Base-by-base conservation (phyloP, 2,888 invertebrate species). In the Merodon equestris region DNA sequence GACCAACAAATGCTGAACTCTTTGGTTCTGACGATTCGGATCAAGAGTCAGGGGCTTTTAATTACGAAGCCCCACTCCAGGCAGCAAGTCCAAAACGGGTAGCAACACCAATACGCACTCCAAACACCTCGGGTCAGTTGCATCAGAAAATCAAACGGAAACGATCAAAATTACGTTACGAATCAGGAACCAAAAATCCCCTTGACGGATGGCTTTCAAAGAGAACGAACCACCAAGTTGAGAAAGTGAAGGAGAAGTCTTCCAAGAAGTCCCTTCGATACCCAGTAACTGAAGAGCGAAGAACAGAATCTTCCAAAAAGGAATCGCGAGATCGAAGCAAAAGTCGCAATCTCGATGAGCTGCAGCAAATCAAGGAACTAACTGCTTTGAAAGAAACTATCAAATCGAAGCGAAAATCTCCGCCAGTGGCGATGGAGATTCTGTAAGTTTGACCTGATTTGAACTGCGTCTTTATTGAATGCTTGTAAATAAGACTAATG, bases 11-110 rank as follows among this genome's bases (percentile, higher is more conserved):
- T 44, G 40, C 64, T 0, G 57, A 81, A 9, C 54, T 71, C 1
- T 82, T 81, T 44, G 81, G 81, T n/a, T 71, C 82, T 2, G 75
- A 73, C 36, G 75, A 75, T 27, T 81, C 81, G 5, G 76, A 68
- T 13, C 14, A 27, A 5, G 38, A 10, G 17, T 13, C 18, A 40
- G 27, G 12, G 1, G 9, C n/a, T 5, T n/a, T 5, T 9, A n/a
- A n/a, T 40, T 10, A 7, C 2, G 40, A 36, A n/a, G 44, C 44
- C 13, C 9, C 14, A 9, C 51, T 19, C 15, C 12, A 7, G 9
- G 5, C 38, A 19, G 53, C 38, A 3, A 58, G 51, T 13, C 68
- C 38, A 61, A 54, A 63, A 36, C 48, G 18, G 12, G 17, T 50
- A 1, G 40, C 50, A 9, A 44, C 40, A n/a, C 27, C 54, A 1